Evolutionary conservation across 1,140 invertebrate genomes (phyloP).

Genomic region (Caerostris extrusa): DNA sequence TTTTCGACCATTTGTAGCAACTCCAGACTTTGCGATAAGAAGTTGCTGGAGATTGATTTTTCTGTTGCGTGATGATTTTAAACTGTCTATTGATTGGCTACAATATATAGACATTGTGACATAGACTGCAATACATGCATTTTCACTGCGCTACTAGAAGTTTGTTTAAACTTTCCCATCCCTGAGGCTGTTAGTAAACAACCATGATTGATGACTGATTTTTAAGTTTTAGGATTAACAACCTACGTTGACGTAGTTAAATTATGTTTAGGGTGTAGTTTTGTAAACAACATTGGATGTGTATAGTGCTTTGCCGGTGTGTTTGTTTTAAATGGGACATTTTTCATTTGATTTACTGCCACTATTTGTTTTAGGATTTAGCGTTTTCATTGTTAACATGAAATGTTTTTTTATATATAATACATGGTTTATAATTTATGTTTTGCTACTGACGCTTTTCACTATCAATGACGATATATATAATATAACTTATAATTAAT

Average conservation of each 20-base stretch:
- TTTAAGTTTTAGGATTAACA: not conserved
- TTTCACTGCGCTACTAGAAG: slow-evolving; percentile 12
- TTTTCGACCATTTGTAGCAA: slow-evolving; percentile 4
- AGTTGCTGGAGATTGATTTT: not conserved
- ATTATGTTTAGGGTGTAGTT: not conserved
- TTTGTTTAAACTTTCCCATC: not conserved
- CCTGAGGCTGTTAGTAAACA: not conserved
- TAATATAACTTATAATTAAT: too few relatives aligned
- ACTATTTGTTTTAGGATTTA: too few relatives aligned
- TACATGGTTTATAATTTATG: too few relatives aligned
- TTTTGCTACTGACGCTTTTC: too few relatives aligned
- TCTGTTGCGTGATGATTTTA: slow-evolving; percentile 8
- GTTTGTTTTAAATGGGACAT: not conserved
- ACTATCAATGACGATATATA: too few relatives aligned
- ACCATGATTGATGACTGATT: not conserved
- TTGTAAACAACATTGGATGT: not conserved
- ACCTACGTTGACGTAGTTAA: not conserved
- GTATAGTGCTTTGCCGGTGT: too few relatives aligned
- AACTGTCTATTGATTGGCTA: slow-evolving; percentile 15
- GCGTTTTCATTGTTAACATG: too few relatives aligned
- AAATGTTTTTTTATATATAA: too few relatives aligned
- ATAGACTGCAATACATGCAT: too few relatives aligned
- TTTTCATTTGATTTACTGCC: not conserved
- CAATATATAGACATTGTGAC: not conserved
- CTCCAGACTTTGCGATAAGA: slow-evolving; percentile 21